phyloP scores from a whole-genome alignment of 2,797 vertebrate genomes.

The Poeciliopsis presidionis region DNA sequence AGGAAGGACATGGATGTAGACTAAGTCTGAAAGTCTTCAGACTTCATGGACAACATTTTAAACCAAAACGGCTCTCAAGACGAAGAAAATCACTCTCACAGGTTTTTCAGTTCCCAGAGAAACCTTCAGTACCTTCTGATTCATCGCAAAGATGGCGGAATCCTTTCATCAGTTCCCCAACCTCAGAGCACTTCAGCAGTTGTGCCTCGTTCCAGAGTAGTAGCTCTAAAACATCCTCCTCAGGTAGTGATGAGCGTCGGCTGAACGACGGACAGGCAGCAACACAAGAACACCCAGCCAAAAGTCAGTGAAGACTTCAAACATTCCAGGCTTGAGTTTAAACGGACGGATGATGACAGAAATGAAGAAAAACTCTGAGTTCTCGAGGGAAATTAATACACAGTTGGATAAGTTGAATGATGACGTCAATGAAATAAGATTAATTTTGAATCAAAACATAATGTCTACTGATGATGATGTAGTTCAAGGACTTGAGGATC shows the following conservation, averaged over 20 bases:
- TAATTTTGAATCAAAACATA: no score
- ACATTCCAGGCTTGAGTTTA: no score
- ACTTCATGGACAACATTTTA: not conserved
- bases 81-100: not conserved
- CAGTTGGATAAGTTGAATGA: no score
- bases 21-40: not conserved
- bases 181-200: conserved; percentile 2
- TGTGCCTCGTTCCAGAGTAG: conserved; percentile 10
- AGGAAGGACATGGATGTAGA: not conserved
- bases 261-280: conserved; percentile 29
- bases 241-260: not conserved
- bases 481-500: no score
- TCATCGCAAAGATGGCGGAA: not conserved
- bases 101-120: not conserved
- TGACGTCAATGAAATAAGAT: no score
- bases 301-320: no score
- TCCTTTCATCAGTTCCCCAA: not conserved
- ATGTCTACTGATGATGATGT: no score
- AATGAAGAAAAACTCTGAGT: no score
- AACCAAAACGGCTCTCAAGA: not conserved
- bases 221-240: conserved; percentile 19
- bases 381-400: no score
- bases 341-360: no score
- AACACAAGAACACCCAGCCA: conserved; percentile 52
- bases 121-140: not conserved